A percentile compares a stretch with the other conserved stretches of the same genome.
phyloP scores from a whole-genome alignment of 1,140 invertebrate species.

The Bradysia coprophila region DNA sequence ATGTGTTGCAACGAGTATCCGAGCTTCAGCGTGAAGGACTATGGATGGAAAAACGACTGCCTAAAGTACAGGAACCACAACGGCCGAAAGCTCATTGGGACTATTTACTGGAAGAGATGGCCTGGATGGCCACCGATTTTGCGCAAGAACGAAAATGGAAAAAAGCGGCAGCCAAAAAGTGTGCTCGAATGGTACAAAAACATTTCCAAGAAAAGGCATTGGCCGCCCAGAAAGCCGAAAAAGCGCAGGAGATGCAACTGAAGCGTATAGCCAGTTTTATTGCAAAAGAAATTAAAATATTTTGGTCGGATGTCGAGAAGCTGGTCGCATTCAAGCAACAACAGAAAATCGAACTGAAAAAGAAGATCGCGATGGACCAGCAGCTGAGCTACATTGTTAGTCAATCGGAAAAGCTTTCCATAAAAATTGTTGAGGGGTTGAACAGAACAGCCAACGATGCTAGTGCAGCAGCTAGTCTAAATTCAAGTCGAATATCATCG shows the following conservation, averaged over 20 bases:
- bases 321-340: constrained; percentile 91
- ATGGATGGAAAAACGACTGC: constrained; percentile 82
- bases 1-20: constrained; percentile 78
- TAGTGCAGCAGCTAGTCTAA: constrained; percentile 11
- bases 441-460: constrained; percentile 20
- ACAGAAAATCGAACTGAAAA: constrained; percentile 79
- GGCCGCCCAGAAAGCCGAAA: constrained; percentile 75
- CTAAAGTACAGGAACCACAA: constrained; percentile 79
- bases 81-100: constrained; percentile 95
- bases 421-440: constrained; percentile 68
- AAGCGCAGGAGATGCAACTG: constrained; percentile 73
- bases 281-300: constrained; percentile 84
- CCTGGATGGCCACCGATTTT: constrained; percentile 95
- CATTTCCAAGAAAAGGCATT: constrained; percentile 88
- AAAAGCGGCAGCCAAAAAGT: constrained; percentile 84
- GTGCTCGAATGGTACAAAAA: constrained; percentile 81
- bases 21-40: constrained; percentile 79
- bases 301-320: constrained; percentile 95
- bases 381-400: constrained; percentile 97
- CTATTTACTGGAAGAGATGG: constrained; percentile 95
- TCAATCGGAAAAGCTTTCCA: constrained; percentile 96
- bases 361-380: constrained; percentile 89
- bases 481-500: constrained; percentile 26
- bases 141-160: constrained; percentile 96
- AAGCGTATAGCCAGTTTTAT: constrained; percentile 75